A percentile compares a stretch with the other conserved stretches of the same genome.
phyloP scores from a whole-genome alignment of 2,888 invertebrate genomes.

The Pandemis heparana region DNA sequence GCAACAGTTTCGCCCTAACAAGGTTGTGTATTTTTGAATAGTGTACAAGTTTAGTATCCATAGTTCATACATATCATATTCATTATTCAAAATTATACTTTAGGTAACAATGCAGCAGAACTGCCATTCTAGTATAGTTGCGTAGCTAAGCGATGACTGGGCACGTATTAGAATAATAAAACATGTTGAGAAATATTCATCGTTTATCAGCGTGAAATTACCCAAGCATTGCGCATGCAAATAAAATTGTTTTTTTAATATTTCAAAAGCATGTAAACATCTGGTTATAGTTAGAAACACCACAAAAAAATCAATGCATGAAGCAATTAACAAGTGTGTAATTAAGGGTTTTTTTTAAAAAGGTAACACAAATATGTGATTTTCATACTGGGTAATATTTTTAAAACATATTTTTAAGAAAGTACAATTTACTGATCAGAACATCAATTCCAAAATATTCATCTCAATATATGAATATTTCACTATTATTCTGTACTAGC shows the following conservation, averaged over 20 bases:
- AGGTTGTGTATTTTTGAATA: too few relatives aligned
- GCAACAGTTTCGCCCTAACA: too few relatives aligned
- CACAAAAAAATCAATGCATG: neutral
- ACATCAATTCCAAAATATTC: too few relatives aligned
- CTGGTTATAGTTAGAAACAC: neutral
- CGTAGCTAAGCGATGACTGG: neutral
- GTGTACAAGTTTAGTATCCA: too few relatives aligned
- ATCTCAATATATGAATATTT: neutral
- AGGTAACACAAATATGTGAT: too few relatives aligned
- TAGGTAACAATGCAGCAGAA: neutral
- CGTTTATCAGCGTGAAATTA: conserved; percentile 22
- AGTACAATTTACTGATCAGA: too few relatives aligned
- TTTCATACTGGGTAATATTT: too few relatives aligned
- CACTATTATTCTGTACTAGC: too few relatives aligned
- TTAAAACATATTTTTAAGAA: too few relatives aligned
- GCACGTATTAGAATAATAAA: conserved; percentile 3
- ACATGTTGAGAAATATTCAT: conserved; percentile 18
- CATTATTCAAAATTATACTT: neutral
- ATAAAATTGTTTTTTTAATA: neutral
- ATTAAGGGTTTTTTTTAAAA: too few relatives aligned
- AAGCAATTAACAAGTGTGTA: neutral
- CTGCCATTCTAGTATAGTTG: neutral
- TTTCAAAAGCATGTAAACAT: neutral
- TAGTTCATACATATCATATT: too few relatives aligned
- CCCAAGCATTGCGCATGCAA: conserved; percentile 3